A percentile compares a stretch with the other conserved stretches of the same genome.
Evolutionary conservation across 2,113 vertebrate species (phyloP).

Genomic region (Columba janthina): DNA sequence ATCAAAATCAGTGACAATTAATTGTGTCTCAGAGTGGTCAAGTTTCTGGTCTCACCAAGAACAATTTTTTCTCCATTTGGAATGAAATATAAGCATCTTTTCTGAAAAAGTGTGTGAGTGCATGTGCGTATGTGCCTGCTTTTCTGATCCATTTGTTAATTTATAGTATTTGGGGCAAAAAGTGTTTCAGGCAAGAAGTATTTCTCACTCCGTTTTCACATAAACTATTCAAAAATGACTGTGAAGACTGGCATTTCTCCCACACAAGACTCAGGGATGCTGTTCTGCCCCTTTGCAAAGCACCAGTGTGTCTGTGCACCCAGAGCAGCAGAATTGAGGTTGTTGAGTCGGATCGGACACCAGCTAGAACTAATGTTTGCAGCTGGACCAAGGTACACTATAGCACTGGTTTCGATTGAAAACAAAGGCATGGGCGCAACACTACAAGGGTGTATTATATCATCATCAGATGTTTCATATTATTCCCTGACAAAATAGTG

Average conservation of each 20-base stretch:
- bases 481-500: slow-evolving; percentile 27
- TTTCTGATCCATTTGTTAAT: not conserved
- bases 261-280: not conserved
- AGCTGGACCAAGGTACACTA: not conserved
- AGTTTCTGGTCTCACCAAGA: not conserved
- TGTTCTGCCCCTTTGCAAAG: not conserved
- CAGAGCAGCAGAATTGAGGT: not conserved
- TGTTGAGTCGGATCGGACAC: not conserved
- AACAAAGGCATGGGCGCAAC: not conserved
- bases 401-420: not conserved
- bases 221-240: not conserved
- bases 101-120: not conserved
- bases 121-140: rapidly evolving
- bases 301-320: not conserved
- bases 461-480: slow-evolving; percentile 18
- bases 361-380: not conserved
- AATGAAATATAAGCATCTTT: not conserved
- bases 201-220: not conserved
- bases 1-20: not conserved
- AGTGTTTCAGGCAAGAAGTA: not conserved
- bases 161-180: not conserved
- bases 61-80: not conserved
- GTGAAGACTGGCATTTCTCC: not conserved
- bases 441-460: not conserved
- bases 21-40: not conserved